Evolutionary conservation across 2,888 invertebrate species (phyloP).

Genomic region (Watsonalla binaria): DNA sequence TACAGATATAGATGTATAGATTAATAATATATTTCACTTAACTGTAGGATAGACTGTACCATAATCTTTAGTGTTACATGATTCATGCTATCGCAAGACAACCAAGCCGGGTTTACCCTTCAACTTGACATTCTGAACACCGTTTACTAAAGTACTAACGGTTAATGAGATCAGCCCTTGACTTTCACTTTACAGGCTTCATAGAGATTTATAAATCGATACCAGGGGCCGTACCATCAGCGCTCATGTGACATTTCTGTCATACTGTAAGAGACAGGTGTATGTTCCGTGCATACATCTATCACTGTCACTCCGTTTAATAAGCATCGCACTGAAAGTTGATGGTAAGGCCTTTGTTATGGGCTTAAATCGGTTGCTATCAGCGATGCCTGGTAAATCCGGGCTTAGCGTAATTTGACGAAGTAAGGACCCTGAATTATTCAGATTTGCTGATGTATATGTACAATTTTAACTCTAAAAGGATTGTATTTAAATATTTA

Average conservation of each 20-base stretch:
- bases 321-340: too few relatives aligned
- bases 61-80: too few relatives aligned
- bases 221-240: slow-evolving; percentile 6
- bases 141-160: slow-evolving; percentile 25
- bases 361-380: not conserved
- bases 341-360: not conserved
- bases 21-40: too few relatives aligned
- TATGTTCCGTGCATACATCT: too few relatives aligned
- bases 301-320: too few relatives aligned
- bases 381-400: not conserved
- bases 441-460: slow-evolving; percentile 2
- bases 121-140: slow-evolving; percentile 53
- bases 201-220: slow-evolving; percentile 50
- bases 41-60: too few relatives aligned
- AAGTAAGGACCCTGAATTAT: slow-evolving; percentile 2
- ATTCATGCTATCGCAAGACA: not conserved
- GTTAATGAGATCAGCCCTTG: slow-evolving; percentile 67
- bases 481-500: too few relatives aligned
- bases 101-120: slow-evolving; percentile 31
- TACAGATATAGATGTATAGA: too few relatives aligned
- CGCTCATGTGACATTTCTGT: too few relatives aligned
- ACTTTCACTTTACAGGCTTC: slow-evolving; percentile 49
- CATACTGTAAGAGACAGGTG: too few relatives aligned
- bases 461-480: not conserved
- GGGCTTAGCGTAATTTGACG: not conserved